These are phyloP conservation scores for Tapirus indicus DNA, from an alignment of 2,797 vertebrate species.

Conservation along the genomic window DNA sequence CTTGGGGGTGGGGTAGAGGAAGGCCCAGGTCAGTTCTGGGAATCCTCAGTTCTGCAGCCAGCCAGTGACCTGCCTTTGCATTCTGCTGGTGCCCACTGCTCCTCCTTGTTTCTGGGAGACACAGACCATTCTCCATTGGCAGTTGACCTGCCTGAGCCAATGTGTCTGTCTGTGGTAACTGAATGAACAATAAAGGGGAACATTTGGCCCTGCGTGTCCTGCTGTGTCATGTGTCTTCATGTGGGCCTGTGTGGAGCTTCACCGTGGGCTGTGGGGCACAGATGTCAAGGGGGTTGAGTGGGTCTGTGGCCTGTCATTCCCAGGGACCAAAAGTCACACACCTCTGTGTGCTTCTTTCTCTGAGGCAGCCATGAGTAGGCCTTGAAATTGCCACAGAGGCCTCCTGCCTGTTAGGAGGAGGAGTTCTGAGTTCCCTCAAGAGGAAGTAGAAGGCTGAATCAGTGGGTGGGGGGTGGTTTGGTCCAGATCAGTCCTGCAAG, in stretches of 20 bases:
- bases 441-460: background rate
- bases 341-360: background rate
- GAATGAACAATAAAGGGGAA: slow-evolving; percentile 80
- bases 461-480: background rate
- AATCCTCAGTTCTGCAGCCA: slow-evolving; percentile 33
- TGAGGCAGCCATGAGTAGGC: background rate
- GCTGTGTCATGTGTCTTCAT: slow-evolving; percentile 56
- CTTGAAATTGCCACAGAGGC: background rate
- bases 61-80: slow-evolving; percentile 61
- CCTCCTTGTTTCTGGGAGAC: slow-evolving; percentile 67
- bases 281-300: background rate
- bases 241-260: background rate
- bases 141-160: slow-evolving; percentile 75
- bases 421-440: background rate
- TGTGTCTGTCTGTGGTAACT: slow-evolving; percentile 69
- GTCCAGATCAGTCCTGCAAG: background rate
- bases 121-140: slow-evolving; percentile 68
- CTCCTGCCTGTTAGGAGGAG: background rate
- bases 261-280: background rate
- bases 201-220: slow-evolving; percentile 62
- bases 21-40: background rate
- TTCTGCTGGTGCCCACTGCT: slow-evolving; percentile 61
- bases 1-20: background rate
- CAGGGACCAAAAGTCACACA: background rate
- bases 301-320: background rate